Evolutionary conservation across 37 sponge, comb jelly and placozoan species (phyloP).

Genomic region (Chondrilla cf. caribensis): DNA sequence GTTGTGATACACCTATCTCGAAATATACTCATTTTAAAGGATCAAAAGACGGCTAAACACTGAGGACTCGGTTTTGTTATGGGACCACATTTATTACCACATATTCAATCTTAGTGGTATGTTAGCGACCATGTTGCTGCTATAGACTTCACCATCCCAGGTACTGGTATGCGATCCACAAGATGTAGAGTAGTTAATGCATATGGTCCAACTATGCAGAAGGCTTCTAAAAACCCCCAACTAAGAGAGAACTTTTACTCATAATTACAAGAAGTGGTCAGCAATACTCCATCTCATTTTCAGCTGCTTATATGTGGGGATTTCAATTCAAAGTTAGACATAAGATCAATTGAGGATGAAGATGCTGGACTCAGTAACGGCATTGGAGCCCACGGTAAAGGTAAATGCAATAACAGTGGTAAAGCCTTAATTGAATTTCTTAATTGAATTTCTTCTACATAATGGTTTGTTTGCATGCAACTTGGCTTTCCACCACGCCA

Average conservation of each 20-base stretch:
- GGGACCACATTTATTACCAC: not conserved
- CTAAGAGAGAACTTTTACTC: not conserved
- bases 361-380: not conserved
- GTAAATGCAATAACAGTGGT: constrained; percentile 5
- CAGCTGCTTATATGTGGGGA: constrained; percentile 6
- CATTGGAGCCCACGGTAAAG: constrained; percentile 8
- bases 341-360: not conserved
- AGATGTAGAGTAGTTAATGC: constrained; percentile 1
- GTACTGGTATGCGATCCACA: not conserved
- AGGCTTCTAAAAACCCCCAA: not conserved
- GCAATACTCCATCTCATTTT: not conserved
- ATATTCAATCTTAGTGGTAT: not conserved
- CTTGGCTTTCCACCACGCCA: not conserved
- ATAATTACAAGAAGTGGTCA: not conserved
- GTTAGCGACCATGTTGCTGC: constrained; percentile 8
- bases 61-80: constrained; percentile 10
- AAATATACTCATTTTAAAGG: not conserved
- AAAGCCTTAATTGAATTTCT: constrained; percentile 4
- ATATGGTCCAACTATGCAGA: constrained; percentile 1
- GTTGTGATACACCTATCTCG: constrained; percentile 3
- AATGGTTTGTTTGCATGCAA: constrained; percentile 10
- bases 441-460: too few species aligned
- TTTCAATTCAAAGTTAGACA: constrained; percentile 7
- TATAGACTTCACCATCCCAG: constrained; percentile 1
- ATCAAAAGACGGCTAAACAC: constrained; percentile 14